Conservation (phyloP, 2,888 invertebrate species). For the Deilephila elpenor region DNA sequence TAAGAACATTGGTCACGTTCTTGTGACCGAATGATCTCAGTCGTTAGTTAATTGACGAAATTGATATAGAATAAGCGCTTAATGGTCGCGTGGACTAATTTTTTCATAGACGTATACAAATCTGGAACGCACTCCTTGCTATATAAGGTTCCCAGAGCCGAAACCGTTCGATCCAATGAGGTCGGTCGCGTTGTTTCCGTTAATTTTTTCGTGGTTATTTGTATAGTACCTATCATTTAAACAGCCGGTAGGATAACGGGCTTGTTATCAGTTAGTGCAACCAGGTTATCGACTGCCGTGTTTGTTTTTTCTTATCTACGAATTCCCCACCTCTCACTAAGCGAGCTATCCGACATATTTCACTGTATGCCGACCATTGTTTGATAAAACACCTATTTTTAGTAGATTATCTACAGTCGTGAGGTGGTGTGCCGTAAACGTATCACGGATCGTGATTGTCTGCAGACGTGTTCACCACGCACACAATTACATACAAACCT, state of each 20-base stretch:
- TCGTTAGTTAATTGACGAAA: conserved; percentile 19
- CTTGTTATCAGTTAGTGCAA: conserved; percentile 70
- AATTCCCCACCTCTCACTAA: conserved; percentile 66
- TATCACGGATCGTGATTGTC: conserved; percentile 54
- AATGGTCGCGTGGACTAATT: conserved; percentile 31
- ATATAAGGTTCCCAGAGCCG: neutral
- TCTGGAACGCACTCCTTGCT: conserved; percentile 7
- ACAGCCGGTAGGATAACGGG: conserved; percentile 56
- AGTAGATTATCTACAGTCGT: conserved; percentile 56
- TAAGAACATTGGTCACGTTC: conserved; percentile 24
- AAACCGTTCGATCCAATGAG: neutral
- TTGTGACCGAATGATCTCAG: conserved; percentile 19
- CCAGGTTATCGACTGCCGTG: conserved; percentile 79
- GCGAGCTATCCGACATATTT: conserved; percentile 66
- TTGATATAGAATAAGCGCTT: conserved; percentile 10
- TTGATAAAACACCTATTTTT: conserved; percentile 71
- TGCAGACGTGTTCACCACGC: conserved; percentile 48
- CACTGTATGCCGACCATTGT: conserved; percentile 57
- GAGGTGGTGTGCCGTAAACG: conserved; percentile 46
- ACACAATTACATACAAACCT: conserved; percentile 41
- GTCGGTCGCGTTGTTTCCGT: neutral
- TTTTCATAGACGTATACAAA: neutral
- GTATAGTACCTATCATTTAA: conserved; percentile 44
- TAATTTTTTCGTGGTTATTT: conserved; percentile 31
- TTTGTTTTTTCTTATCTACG: conserved; percentile 73